phyloP scores from a whole-genome alignment of 2,797 vertebrate species.

The Sebastes minor region DNA sequence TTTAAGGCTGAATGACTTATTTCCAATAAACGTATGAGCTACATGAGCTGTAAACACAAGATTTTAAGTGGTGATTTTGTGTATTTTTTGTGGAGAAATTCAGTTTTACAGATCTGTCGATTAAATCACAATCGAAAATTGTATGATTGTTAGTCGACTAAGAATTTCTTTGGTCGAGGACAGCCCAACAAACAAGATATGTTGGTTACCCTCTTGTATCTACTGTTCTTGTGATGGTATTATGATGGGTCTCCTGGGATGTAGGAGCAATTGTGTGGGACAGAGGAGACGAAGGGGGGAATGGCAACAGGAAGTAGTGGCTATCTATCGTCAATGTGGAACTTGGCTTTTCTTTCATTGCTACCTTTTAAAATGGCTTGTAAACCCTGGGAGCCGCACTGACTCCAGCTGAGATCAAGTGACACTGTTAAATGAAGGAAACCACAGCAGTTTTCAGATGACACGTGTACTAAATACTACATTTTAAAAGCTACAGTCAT shows the following conservation, averaged over 20 bases:
- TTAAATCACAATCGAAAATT: too few relatives aligned
- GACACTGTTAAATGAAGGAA: conserved; percentile 64
- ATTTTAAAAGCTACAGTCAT: background rate
- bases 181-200: background rate
- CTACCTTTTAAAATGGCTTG: conserved; percentile 64
- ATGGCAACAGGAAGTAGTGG: conserved; percentile 10
- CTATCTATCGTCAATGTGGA: conserved; percentile 66
- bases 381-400: conserved; percentile 59
- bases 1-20: too few relatives aligned
- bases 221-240: background rate
- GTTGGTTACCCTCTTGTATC: background rate
- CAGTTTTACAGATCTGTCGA: too few relatives aligned
- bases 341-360: conserved; percentile 69
- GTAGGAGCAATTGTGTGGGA: conserved; percentile 14
- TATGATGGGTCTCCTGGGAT: conserved; percentile 5
- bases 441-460: conserved; percentile 47
- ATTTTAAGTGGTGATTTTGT: too few relatives aligned
- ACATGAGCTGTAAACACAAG: too few relatives aligned
- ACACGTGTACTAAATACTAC: background rate
- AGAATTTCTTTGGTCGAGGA: too few relatives aligned
- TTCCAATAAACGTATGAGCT: accelerated
- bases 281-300: conserved; percentile 1
- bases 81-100: too few relatives aligned
- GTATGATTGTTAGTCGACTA: too few relatives aligned
- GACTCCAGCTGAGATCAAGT: conserved; percentile 71